These are phyloP conservation scores for Anniella stebbinsi DNA, from an alignment of 2,797 vertebrate species.

Conservation along the genomic window DNA sequence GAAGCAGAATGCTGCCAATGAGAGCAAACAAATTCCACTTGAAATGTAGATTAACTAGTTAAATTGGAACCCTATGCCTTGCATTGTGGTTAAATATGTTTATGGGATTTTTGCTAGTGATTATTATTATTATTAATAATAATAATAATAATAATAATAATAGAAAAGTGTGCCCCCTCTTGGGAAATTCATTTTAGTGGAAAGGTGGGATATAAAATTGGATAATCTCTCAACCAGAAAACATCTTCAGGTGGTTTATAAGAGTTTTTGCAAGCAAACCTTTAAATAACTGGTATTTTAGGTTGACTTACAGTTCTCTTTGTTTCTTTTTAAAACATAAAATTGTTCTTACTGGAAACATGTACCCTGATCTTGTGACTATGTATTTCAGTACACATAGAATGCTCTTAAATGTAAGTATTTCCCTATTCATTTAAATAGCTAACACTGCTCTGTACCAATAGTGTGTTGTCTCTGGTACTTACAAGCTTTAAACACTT, in stretches of 20 bases:
- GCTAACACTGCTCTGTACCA: background rate
- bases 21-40: background rate
- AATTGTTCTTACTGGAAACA: background rate
- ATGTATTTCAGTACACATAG: background rate
- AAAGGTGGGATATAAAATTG: background rate
- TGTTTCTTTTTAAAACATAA: background rate
- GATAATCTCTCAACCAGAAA: background rate
- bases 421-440: background rate
- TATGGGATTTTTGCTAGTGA: background rate
- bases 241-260: background rate
- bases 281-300: background rate
- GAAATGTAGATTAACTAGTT: background rate
- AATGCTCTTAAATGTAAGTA: background rate
- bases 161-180: too few relatives aligned
- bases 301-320: background rate
- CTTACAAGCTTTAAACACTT: background rate
- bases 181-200: background rate
- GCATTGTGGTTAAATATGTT: background rate
- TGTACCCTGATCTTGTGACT: background rate
- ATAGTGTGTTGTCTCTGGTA: background rate
- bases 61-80: background rate
- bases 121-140: background rate
- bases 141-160: too few relatives aligned
- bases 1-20: background rate
- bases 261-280: background rate